Percentiles rank a stretch among this genome's conserved stretches.
Conservation (phyloP, 2,888 invertebrate species). For the Eupithecia dodoneata region DNA sequence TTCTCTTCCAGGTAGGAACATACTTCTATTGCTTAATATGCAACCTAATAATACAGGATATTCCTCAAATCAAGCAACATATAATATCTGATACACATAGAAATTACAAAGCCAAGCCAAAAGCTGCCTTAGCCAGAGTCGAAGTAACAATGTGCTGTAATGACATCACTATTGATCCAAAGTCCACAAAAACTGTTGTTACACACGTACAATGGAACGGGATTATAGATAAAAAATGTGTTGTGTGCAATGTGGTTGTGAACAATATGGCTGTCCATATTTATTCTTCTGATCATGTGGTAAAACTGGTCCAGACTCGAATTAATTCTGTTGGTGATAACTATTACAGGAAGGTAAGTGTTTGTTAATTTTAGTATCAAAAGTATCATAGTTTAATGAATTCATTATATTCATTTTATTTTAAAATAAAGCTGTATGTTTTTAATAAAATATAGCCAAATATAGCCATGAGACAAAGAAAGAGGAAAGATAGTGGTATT, state of each 20-base stretch:
- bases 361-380: not conserved
- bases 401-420: not conserved
- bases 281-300: slow-evolving; percentile 50
- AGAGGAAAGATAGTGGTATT: not conserved
- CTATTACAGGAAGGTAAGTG: slow-evolving; percentile 57
- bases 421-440: not conserved
- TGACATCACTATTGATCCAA: slow-evolving; percentile 45
- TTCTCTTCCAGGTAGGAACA: slow-evolving; percentile 55
- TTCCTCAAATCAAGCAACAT: slow-evolving; percentile 49
- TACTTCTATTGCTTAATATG: slow-evolving; percentile 64
- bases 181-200: slow-evolving; percentile 45
- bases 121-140: slow-evolving; percentile 31
- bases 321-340: slow-evolving; percentile 41
- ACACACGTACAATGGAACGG: slow-evolving; percentile 59
- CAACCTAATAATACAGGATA: slow-evolving; percentile 48
- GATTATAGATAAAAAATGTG: slow-evolving; percentile 53
- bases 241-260: slow-evolving; percentile 53
- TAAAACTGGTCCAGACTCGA: slow-evolving; percentile 56
- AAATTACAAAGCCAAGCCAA: slow-evolving; percentile 48
- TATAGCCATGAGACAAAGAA: not conserved
- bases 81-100: slow-evolving; percentile 52
- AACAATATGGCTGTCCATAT: slow-evolving; percentile 49
- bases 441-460: not conserved
- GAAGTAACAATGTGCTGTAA: slow-evolving; percentile 45
- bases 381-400: not conserved